Percentiles rank a stretch among this genome's conserved stretches.
Conservation (phyloP, 2,797 vertebrate species). For the Megaceryle alcyon region DNA sequence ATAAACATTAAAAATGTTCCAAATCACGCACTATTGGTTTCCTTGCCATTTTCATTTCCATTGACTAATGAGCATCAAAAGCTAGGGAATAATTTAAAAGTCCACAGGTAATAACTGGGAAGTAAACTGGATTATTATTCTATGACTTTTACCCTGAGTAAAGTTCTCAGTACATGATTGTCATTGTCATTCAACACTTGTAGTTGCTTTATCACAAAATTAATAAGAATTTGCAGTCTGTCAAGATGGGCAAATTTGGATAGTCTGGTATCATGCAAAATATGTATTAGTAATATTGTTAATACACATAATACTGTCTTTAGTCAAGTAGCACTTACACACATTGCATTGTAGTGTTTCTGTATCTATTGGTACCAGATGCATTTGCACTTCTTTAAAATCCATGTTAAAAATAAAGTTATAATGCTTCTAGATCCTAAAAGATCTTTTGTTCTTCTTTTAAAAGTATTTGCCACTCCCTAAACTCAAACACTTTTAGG, state of each 20-base stretch:
- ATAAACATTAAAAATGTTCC: constrained; percentile 51
- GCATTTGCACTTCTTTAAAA: not conserved
- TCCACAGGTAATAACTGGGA: constrained; percentile 57
- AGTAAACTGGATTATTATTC: constrained; percentile 51
- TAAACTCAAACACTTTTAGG: not conserved
- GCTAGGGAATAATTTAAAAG: constrained; percentile 39
- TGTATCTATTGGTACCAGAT: not conserved
- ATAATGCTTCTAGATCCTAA: not conserved
- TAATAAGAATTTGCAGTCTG: not conserved
- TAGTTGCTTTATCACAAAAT: constrained; percentile 46
- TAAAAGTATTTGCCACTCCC: not conserved
- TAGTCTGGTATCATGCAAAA: not conserved
- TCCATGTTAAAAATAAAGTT: not conserved
- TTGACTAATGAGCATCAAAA: constrained; percentile 53
- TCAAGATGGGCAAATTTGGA: not conserved
- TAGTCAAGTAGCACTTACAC: not conserved
- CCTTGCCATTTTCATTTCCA: constrained; percentile 56
- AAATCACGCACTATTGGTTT: constrained; percentile 39
- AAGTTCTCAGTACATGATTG: not conserved
- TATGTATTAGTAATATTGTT: not conserved
- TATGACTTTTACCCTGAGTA: constrained; percentile 2
- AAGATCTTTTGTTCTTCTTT: not conserved
- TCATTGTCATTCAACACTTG: constrained; percentile 25
- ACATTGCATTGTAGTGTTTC: not conserved
- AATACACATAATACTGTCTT: not conserved